Conservation (phyloP, 2,888 invertebrate species). For the Octodonta nipae region DNA sequence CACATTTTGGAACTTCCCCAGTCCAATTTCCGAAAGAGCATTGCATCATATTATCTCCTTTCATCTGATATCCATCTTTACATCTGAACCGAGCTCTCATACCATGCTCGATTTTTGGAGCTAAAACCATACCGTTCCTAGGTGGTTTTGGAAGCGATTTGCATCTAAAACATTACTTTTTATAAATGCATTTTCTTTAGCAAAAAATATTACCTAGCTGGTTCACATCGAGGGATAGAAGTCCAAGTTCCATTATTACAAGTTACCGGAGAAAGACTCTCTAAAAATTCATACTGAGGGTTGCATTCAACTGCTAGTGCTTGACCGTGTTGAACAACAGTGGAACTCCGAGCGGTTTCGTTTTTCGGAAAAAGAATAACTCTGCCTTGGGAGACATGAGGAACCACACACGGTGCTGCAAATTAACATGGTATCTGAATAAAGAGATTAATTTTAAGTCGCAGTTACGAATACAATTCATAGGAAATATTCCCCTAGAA, state of each 20-base stretch:
- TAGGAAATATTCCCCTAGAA: too few relatives aligned
- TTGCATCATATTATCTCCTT: conserved; percentile 56
- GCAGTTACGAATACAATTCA: too few relatives aligned
- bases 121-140: conserved; percentile 88
- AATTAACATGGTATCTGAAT: conserved; percentile 2
- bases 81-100: conserved; percentile 89
- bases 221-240: conserved; percentile 72
- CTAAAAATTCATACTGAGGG: conserved; percentile 71
- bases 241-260: conserved; percentile 96
- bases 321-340: conserved; percentile 58
- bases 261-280: conserved; percentile 58
- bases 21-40: conserved; percentile 94
- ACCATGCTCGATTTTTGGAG: conserved; percentile 93
- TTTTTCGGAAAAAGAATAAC: conserved; percentile 50
- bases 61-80: conserved; percentile 80
- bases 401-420: conserved; percentile 86
- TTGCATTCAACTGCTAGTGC: conserved; percentile 67
- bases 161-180: conserved; percentile 21
- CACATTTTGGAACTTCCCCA: conserved; percentile 74
- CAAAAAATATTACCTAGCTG: conserved; percentile 54
- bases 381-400: conserved; percentile 68
- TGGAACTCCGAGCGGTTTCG: conserved; percentile 37
- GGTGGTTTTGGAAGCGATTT: conserved; percentile 46
- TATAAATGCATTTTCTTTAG: conserved; percentile 1
- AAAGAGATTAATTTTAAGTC: background rate